Evolutionary conservation across 2,113 vertebrate species (phyloP), one percentile per base, ranked within the genome.

Genomic region (Chroicocephalus ridibundus): DNA sequence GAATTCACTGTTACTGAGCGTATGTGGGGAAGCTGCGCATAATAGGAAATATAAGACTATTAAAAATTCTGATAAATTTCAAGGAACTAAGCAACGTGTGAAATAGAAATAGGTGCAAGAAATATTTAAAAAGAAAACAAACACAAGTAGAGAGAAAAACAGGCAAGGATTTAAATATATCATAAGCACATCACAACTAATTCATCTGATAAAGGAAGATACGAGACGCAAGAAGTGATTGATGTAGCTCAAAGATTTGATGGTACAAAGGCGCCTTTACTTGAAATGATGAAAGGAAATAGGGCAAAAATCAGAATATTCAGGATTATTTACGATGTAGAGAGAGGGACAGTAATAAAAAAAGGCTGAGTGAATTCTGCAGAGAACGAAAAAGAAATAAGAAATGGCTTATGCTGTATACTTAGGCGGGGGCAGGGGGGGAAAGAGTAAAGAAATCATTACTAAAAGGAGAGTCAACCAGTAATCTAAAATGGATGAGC

Each of bases 401-500:
- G 68, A 93, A 93, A 88, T 49, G 51, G 64, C 51, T 92, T 81
- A 61, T 6, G 20, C 64, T 84, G 12, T 79, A 26, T 71, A 34
- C 14, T 31, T 8, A 29, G 32, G 61, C 25, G 14, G 10, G 19
- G 26, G 31, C 12, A 13, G 42, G 27, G 26, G 32, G 0, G 4
- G 44, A 11, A 14, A 16, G 40, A 62, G 62, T 62, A 72, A 88
- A 90, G 85, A 93, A 90, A 93, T 83, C 54, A 66, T 93, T 82
- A 64, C 84, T 78, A 70, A 93, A 82, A 12, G 1, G 68, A 89
- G 77, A 94, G 51, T 95, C 86, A 90, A 36, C 71, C 52, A 93
- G 93, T 86, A 95, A 93, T 92, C 66, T 94, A 69, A 96, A 94
- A 82, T 88, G 92, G 92, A 68, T 95, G 92, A 96, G 76, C 79